These are phyloP conservation scores for Marronus borbonicus DNA, from an alignment of 2,888 invertebrate species.

Conservation along the genomic window DNA sequence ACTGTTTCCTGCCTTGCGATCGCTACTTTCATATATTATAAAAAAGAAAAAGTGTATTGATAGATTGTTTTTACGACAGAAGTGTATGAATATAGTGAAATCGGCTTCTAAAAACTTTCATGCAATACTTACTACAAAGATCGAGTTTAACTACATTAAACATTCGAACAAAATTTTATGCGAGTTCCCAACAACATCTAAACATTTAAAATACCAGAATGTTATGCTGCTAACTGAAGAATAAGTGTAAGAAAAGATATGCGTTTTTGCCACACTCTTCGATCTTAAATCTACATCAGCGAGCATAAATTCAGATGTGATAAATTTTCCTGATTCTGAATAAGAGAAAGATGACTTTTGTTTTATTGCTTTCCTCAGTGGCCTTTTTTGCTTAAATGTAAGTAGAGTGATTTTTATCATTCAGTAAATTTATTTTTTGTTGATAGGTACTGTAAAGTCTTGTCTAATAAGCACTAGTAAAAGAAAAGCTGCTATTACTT, in stretches of 20 bases:
- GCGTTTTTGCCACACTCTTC: neutral
- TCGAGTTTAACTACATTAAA: too few species aligned
- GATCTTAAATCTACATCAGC: neutral
- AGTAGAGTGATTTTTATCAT: neutral
- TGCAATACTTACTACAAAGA: too few species aligned
- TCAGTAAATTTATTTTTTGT: neutral
- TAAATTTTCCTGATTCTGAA: neutral
- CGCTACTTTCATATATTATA: too few species aligned
- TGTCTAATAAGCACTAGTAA: neutral
- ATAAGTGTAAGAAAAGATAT: neutral
- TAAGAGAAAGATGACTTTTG: neutral
- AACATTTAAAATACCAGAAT: neutral
- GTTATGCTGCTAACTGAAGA: neutral
- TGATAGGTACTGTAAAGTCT: too few species aligned
- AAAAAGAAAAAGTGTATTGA: too few species aligned
- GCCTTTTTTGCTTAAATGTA: neutral
- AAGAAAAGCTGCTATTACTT: neutral
- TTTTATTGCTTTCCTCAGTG: neutral
- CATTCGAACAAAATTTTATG: too few species aligned
- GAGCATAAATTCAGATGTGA: neutral
- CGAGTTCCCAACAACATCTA: too few species aligned
- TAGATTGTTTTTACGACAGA: too few species aligned
- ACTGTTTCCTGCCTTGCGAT: too few species aligned
- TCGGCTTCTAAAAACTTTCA: too few species aligned
- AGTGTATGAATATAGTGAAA: too few species aligned